Evolutionary conservation across 2,113 vertebrate genomes (phyloP), one percentile per base, ranked within the genome.

Genomic region (Protobothrops mucrosquamatus): DNA sequence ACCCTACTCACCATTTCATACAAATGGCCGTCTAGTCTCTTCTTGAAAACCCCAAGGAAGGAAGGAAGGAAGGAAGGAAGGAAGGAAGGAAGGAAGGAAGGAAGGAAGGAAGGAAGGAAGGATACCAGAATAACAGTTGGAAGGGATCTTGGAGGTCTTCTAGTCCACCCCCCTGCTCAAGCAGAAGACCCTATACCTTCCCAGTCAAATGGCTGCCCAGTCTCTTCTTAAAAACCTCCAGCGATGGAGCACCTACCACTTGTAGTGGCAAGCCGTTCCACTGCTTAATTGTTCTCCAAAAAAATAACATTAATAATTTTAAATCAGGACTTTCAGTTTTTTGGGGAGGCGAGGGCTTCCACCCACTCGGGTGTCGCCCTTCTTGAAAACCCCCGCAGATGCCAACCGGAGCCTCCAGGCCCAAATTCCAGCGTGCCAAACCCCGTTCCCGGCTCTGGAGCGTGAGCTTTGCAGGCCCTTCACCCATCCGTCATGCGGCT

Each of bases 401-500:
- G 57, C 57, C 57, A 9, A 59, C 23, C 23, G 23, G 57, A 59
- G 57, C 8, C 59, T 64, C 23, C 5, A n/a, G 24, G 56, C 29
- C 4, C 29, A 9, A 59, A 91, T 0, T 43, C 54, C 23, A 59
- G 2, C n/a, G 39, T 26, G 9, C 1, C 54, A 2, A 92, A 52
- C 26, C 26, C 4, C 5, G 1, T 2, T 8, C 6, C 59, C n/a
- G 87, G 92, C 64, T 92, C 88, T 57, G 34, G 74, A 6, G 39
- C 55, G 92, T 0, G 0, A 23, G 6, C 92, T 86, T 34, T 91
- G 1, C 87, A 6, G 1, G 3, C 29, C 24, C 26, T 10, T 10
- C 18, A 92, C 69, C 88, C 92, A 87, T 91, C 95, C 90, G 92
- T 87, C 94, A 93, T 86, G 64, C 29, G 64, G 18, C 3, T 59